Base-by-base conservation (phyloP, 2,888 invertebrate genomes). In the Dendrolimus houi region DNA sequence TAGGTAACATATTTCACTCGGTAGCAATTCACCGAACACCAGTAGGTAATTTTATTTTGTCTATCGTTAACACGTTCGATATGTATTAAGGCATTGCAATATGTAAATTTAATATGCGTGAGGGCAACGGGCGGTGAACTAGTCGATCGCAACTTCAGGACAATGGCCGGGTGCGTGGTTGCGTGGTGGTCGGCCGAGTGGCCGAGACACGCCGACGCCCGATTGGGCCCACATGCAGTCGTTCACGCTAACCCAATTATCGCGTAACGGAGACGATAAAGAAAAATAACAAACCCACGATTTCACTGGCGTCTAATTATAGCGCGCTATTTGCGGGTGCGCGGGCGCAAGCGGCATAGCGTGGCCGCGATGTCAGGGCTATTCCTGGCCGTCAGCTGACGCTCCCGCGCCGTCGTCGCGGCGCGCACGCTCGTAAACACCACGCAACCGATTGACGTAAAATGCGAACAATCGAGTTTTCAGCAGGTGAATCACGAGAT, bases 251-350 rank as follows among this genome's bases (percentile, higher is more conserved):
- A 90, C 89, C 89, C 89, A 90, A 90, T 90, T 90, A 89, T 87
- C 89, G 85, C 87, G 87, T 86, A 87, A 87, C 88, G 83, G 86
- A 87, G 83, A 86, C 88, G 88, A 87, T 88, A 87, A 89, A 89
- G 89, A 90, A 90, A 90, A 90, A 90, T 89, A 90, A 89, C 89
- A 89, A 90, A 89, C 90, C 90, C 90, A 90, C 90, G 90, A 89
- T 90, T 90, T 88, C 86, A 87, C 87, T 81, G 88, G 67, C 77
- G 78, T 87, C 89, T 90, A 90, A 89, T 87, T 87, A 87, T 90
- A 90, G 88, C 77, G 70, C 69, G 83, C 87, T 89, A 89, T 90
- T 89, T 88, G 88, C 79, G 87, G 79, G 82, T 85, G 88, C 87
- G 89, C 87, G 85, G 86, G 88, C 87, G 88, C 86, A 82, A 72